These are phyloP conservation scores for Austrofundulus limnaeus DNA, from an alignment of 2,113 vertebrate species.

Conservation along the genomic window DNA sequence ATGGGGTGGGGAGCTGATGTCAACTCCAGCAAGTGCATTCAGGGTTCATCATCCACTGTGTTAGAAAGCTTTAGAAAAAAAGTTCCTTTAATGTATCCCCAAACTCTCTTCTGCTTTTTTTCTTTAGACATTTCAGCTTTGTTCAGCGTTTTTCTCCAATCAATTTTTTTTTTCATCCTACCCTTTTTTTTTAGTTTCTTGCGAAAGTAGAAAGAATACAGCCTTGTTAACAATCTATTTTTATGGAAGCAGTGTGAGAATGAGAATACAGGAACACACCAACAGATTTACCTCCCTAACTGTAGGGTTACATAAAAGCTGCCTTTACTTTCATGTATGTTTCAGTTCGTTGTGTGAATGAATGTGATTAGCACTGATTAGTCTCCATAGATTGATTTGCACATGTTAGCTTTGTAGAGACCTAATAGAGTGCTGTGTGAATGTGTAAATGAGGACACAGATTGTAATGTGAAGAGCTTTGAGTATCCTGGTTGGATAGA, in stretches of 20 bases:
- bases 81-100: slow-evolving; percentile 56
- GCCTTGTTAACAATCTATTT: slow-evolving; percentile 22
- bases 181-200: slow-evolving; percentile 23
- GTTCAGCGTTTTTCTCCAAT: slow-evolving; percentile 48
- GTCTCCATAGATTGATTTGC: too few relatives aligned
- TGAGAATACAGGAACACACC: slow-evolving; percentile 20
- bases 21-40: slow-evolving; percentile 62
- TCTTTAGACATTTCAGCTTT: slow-evolving; percentile 47
- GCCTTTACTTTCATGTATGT: slow-evolving; percentile 28
- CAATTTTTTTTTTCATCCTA: slow-evolving; percentile 29
- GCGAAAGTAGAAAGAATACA: slow-evolving; percentile 25
- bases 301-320: slow-evolving; percentile 36
- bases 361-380: too few relatives aligned
- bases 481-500: too few relatives aligned
- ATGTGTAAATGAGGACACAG: too few relatives aligned
- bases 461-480: too few relatives aligned
- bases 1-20: slow-evolving; percentile 58
- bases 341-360: too few relatives aligned
- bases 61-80: slow-evolving; percentile 49
- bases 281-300: slow-evolving; percentile 34
- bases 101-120: slow-evolving; percentile 29
- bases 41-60: slow-evolving; percentile 65
- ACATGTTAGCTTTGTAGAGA: too few relatives aligned
- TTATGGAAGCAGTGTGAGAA: slow-evolving; percentile 21
- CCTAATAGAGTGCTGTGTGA: too few relatives aligned